These are phyloP conservation scores for Chalcosyrphus nemorum DNA, from an alignment of 2,888 invertebrate species.

Conservation along the genomic window DNA sequence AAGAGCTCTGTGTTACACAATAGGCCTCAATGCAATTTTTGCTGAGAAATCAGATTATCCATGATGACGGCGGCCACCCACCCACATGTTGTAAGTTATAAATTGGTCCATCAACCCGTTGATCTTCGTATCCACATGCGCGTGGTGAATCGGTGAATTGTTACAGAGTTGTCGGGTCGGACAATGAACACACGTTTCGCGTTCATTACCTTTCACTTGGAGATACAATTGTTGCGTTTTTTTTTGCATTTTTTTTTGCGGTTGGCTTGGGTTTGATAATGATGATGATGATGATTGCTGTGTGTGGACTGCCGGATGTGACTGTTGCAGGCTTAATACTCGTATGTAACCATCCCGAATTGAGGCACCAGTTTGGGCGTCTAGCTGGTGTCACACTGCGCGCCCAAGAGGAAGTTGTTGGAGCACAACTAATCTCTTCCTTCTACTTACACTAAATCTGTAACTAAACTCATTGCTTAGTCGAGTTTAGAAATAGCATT, in stretches of 20 bases:
- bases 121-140: constrained; percentile 55
- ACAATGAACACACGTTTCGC: constrained; percentile 47
- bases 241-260: constrained; percentile 27
- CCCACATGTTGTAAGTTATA: constrained; percentile 67
- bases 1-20: constrained; percentile 59
- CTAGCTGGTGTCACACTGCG: background rate
- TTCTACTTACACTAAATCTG: too few species aligned
- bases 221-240: constrained; percentile 51
- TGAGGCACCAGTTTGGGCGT: constrained; percentile 32
- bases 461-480: too few species aligned
- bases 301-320: constrained; percentile 59
- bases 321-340: constrained; percentile 37
- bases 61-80: constrained; percentile 64
- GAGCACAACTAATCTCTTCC: background rate
- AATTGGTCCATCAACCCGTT: constrained; percentile 67
- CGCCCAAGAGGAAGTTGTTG: background rate
- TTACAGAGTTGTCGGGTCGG: constrained; percentile 44
- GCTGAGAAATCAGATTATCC: constrained; percentile 72
- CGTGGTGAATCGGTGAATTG: constrained; percentile 67
- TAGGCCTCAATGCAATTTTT: constrained; percentile 71
- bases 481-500: background rate
- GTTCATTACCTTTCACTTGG: constrained; percentile 70
- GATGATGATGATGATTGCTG: constrained; percentile 35
- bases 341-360: constrained; percentile 56
- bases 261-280: background rate